A percentile compares a stretch with the other conserved stretches of the same genome.
Evolutionary conservation across 2,888 invertebrate species (phyloP).

Genomic region (Beris chalybata): DNA sequence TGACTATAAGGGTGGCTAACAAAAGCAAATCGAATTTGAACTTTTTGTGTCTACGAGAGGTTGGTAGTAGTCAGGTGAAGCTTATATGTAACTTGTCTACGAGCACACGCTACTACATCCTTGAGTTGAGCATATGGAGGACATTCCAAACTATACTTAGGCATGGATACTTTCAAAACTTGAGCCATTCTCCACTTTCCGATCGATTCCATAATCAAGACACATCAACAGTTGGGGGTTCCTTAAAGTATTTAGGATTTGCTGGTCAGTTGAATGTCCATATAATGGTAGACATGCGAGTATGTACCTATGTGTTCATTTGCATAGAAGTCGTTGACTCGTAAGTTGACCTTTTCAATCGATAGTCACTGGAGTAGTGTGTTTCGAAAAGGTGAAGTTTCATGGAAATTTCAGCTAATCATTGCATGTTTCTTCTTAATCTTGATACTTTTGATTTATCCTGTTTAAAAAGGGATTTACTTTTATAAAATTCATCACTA

Average conservation of each 20-base stretch:
- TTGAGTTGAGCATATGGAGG: too few species aligned
- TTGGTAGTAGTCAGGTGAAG: not conserved
- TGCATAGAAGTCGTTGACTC: constrained; percentile 20
- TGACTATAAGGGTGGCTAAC: constrained; percentile 27
- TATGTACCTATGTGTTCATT: constrained; percentile 5
- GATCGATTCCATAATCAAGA: constrained; percentile 12
- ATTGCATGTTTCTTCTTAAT: too few species aligned
- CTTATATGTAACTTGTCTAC: not conserved
- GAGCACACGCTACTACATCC: not conserved
- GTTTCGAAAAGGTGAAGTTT: too few species aligned
- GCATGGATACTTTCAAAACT: not conserved
- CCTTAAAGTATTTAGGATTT: not conserved
- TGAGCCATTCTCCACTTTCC: not conserved
- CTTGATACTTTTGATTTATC: too few species aligned
- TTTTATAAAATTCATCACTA: too few species aligned
- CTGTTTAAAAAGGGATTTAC: too few species aligned
- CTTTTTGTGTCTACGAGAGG: not conserved
- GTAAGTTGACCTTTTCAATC: not conserved
- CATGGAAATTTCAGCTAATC: too few species aligned
- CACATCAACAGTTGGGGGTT: constrained; percentile 5
- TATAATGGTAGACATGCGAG: not conserved
- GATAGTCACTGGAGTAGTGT: too few species aligned
- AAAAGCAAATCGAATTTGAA: constrained; percentile 3
- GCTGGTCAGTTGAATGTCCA: constrained; percentile 30
- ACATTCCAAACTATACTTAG: not conserved